These are phyloP conservation scores for Exephanes ischioxanthus DNA, from an alignment of 2,888 invertebrate species.

Conservation along the genomic window DNA sequence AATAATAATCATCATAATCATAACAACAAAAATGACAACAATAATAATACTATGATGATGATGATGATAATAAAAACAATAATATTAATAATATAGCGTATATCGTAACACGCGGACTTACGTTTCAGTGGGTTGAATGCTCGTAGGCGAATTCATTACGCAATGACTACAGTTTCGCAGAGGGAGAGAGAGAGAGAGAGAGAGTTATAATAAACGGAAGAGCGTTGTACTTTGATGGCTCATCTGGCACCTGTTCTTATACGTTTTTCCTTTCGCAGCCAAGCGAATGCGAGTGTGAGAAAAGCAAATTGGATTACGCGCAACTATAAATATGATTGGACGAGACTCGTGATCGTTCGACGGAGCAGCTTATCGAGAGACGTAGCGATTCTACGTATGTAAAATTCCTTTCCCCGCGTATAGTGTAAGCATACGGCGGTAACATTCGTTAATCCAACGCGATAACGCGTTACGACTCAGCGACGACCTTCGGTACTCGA, in stretches of 20 bases:
- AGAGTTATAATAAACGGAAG: background rate
- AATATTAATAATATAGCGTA: background rate
- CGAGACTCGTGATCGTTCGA: conserved; percentile 3
- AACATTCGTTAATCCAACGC: background rate
- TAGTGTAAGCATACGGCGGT: background rate
- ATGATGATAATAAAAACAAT: background rate
- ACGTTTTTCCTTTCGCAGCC: background rate
- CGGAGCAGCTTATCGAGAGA: background rate
- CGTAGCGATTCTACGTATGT: background rate
- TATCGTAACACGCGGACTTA: background rate
- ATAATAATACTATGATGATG: too few species aligned
- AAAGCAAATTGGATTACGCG: conserved; percentile 2
- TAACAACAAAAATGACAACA: too few species aligned
- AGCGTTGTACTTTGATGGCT: background rate
- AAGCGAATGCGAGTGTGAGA: background rate
- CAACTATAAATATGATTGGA: conserved; percentile 12
- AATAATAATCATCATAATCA: too few species aligned
- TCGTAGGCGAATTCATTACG: background rate
- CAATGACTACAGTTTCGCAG: background rate
- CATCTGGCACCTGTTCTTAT: background rate
- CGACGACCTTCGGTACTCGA: conserved; percentile 5
- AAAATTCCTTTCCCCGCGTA: conserved; percentile 9
- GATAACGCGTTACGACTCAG: background rate
- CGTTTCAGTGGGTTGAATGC: background rate
- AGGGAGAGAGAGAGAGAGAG: background rate